Percentiles rank a stretch among this genome's conserved stretches.
Evolutionary conservation across 53 echinoderm and acorn worm species (phyloP).

Genomic region (Holothuria scabra): DNA sequence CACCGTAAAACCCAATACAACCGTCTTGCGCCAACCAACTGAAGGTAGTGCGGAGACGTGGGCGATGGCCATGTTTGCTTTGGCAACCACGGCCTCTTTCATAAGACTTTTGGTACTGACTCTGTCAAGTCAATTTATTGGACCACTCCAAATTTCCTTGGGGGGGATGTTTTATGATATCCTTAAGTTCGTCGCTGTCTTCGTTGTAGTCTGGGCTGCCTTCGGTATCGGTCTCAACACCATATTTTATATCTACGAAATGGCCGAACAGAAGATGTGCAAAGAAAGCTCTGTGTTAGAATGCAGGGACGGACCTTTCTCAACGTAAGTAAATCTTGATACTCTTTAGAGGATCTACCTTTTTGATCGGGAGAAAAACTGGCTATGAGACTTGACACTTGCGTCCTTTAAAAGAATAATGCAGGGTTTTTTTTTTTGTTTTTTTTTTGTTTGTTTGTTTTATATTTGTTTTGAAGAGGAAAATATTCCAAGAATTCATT

Average conservation of each 20-base stretch:
- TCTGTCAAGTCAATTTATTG: conserved; percentile 85
- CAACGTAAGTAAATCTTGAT: conserved; percentile 65
- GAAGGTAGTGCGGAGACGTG: background rate
- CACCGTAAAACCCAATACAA: background rate
- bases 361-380: no score
- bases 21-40: background rate
- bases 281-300: background rate
- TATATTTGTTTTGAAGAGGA: no score
- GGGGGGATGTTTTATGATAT: conserved; percentile 95
- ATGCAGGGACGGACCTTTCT: conserved; percentile 80
- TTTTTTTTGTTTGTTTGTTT: no score
- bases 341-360: no score
- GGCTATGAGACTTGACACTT: no score
- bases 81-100: conserved; percentile 86
- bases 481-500: no score
- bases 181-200: conserved; percentile 88
- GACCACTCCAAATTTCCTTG: conserved; percentile 92
- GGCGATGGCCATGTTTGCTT: conserved; percentile 66
- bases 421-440: no score
- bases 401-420: no score
- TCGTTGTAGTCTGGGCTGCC: conserved; percentile 96
- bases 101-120: conserved; percentile 72
- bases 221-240: conserved; percentile 93
- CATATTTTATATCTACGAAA: conserved; percentile 85
- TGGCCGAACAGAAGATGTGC: conserved; percentile 63